phyloP scores from a whole-genome alignment of 2,113 vertebrate genomes.

The Anarhynchus alexandrinus region DNA sequence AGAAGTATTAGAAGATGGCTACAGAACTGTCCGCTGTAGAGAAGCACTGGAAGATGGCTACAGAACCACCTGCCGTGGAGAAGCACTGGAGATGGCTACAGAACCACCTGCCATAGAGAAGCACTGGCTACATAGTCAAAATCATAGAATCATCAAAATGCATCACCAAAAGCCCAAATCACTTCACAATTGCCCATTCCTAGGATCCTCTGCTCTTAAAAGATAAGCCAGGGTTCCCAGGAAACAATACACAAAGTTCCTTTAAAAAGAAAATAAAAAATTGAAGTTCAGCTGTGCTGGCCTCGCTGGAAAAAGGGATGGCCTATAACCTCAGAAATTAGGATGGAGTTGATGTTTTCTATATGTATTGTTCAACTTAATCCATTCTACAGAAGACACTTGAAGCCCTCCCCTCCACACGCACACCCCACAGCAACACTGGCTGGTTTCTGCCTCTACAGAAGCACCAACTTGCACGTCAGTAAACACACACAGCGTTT shows the following conservation, averaged over 20 bases:
- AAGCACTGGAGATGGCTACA: too few relatives aligned
- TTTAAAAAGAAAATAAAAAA: not conserved
- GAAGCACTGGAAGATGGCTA: too few relatives aligned
- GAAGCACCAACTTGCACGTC: accelerated
- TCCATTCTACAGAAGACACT: not conserved
- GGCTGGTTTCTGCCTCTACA: not conserved
- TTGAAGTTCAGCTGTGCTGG: not conserved
- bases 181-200: not conserved
- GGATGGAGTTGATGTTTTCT: not conserved
- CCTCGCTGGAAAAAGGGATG: not conserved
- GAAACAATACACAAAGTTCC: not conserved
- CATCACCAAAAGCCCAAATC: not conserved
- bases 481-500: not conserved
- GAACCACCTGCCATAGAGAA: too few relatives aligned
- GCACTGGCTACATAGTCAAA: too few relatives aligned
- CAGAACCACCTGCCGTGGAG: too few relatives aligned
- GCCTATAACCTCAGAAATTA: not conserved
- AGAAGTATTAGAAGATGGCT: too few relatives aligned
- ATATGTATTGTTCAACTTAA: accelerated
- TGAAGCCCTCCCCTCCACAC: not conserved
- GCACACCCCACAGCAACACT: not conserved
- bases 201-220: not conserved
- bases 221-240: not conserved
- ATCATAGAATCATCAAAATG: too few relatives aligned
- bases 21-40: too few relatives aligned